These are phyloP conservation scores for Dryadula phaetusa DNA, from an alignment of 2,888 invertebrate genomes.

Conservation along the genomic window DNA sequence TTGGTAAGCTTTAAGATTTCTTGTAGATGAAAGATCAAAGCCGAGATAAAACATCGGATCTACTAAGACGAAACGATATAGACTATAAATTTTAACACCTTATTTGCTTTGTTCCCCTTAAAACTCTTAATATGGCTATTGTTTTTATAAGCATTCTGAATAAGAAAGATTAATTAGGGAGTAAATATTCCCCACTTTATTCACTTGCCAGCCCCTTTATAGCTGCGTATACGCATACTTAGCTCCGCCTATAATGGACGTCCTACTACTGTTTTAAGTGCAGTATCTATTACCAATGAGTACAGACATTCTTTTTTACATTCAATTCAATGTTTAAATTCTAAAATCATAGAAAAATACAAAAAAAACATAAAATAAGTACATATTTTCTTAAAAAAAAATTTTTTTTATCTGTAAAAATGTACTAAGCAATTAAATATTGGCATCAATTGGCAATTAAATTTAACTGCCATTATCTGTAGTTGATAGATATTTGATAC, in stretches of 20 bases:
- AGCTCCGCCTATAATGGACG: constrained; percentile 66
- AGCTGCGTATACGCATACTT: constrained; percentile 59
- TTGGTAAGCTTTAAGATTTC: constrained; percentile 78
- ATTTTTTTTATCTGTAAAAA: too few relatives aligned
- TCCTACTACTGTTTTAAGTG: constrained; percentile 68
- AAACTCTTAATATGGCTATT: constrained; percentile 35
- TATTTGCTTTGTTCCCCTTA: constrained; percentile 12
- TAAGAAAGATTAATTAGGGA: constrained; percentile 39
- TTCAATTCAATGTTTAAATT: too few relatives aligned
- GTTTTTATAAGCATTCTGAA: constrained; percentile 40
- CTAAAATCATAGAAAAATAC: too few relatives aligned
- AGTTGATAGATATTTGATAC: constrained; percentile 37
- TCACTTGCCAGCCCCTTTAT: constrained; percentile 44
- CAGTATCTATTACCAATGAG: constrained; percentile 48
- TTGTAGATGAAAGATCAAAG: constrained; percentile 81
- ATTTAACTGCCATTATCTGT: constrained; percentile 5
- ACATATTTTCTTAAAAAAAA: too few relatives aligned
- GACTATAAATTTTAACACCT: constrained; percentile 25
- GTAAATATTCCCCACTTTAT: constrained; percentile 43
- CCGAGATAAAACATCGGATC: constrained; percentile 52
- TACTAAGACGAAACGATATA: constrained; percentile 22
- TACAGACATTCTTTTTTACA: too few relatives aligned
- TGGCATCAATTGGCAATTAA: background rate
- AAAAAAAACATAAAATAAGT: too few relatives aligned
- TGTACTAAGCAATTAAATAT: too few relatives aligned